phyloP scores from a whole-genome alignment of 2,797 vertebrate species.

The Agapornis canus region DNA sequence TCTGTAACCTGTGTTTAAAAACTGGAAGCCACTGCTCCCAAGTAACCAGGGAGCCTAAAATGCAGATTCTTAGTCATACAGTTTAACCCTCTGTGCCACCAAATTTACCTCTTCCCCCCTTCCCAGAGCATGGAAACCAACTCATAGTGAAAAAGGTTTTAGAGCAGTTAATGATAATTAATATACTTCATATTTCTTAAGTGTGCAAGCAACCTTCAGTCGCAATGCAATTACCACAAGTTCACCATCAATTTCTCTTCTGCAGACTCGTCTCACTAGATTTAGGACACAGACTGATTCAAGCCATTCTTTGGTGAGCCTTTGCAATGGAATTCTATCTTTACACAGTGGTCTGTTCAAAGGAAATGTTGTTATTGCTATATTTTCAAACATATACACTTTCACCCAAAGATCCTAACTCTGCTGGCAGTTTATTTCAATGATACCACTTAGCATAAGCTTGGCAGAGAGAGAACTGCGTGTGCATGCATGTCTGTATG shows the following conservation, averaged over 20 bases:
- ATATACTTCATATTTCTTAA: neutral
- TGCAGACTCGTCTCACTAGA: neutral
- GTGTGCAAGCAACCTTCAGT: neutral
- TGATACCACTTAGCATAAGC: constrained; percentile 47
- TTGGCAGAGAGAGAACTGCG: constrained; percentile 21
- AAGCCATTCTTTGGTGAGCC: neutral
- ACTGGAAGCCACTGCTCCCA: neutral
- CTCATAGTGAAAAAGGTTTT: neutral
- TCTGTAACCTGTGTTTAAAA: neutral
- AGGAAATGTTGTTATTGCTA: neutral
- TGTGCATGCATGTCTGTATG: constrained; percentile 43
- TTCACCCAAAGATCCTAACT: constrained; percentile 66
- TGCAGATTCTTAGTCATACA: neutral
- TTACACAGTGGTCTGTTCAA: neutral
- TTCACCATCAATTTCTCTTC: neutral
- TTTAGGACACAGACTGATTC: neutral
- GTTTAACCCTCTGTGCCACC: neutral
- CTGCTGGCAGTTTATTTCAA: constrained; percentile 46
- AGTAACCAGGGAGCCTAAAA: neutral
- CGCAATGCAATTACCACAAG: neutral
- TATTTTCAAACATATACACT: constrained; percentile 41
- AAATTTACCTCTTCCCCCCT: neutral
- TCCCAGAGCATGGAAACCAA: neutral
- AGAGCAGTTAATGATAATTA: neutral
- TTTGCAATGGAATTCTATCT: neutral